A percentile compares a stretch with the other conserved stretches of the same genome.
phyloP scores from a whole-genome alignment of 1,140 invertebrate genomes.

The Lucilia sericata region DNA sequence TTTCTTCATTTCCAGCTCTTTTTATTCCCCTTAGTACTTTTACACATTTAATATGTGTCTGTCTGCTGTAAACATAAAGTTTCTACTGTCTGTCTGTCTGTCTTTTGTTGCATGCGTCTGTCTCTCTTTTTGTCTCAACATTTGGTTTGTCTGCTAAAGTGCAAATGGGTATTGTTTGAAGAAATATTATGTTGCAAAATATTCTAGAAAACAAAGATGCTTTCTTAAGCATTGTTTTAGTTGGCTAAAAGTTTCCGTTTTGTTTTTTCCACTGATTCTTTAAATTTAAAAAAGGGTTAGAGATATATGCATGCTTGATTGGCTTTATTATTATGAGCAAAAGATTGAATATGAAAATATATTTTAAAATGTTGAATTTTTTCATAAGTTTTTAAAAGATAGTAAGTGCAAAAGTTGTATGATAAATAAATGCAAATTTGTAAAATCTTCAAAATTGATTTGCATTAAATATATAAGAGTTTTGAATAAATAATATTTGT shows the following conservation, averaged over 20 bases:
- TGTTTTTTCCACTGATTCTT: neutral
- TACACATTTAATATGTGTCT: neutral
- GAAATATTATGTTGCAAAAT: constrained; percentile 4
- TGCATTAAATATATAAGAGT: too few species aligned
- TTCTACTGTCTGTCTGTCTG: neutral
- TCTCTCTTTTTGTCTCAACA: neutral
- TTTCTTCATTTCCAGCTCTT: too few species aligned
- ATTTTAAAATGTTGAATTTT: neutral
- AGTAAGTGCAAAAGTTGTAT: too few species aligned
- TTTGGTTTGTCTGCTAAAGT: constrained; percentile 18
- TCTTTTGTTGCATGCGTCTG: neutral
- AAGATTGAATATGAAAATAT: constrained; percentile 19
- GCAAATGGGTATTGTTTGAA: constrained; percentile 20
- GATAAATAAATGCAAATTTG: too few species aligned
- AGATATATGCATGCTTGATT: constrained; percentile 13
- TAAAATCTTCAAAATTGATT: too few species aligned
- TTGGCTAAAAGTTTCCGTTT: neutral
- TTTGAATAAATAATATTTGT: too few species aligned
- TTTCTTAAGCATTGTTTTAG: neutral
- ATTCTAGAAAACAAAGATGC: constrained; percentile 14
- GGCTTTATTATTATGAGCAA: constrained; percentile 20
- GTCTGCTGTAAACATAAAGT: neutral
- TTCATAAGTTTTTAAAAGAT: too few species aligned
- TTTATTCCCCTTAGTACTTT: constrained; percentile 23
- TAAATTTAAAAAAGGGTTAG: neutral